Evolutionary conservation across 2,888 invertebrate genomes (phyloP), one percentile per base, ranked within the genome.

Genomic region (Chymomyza fuscimana): DNA sequence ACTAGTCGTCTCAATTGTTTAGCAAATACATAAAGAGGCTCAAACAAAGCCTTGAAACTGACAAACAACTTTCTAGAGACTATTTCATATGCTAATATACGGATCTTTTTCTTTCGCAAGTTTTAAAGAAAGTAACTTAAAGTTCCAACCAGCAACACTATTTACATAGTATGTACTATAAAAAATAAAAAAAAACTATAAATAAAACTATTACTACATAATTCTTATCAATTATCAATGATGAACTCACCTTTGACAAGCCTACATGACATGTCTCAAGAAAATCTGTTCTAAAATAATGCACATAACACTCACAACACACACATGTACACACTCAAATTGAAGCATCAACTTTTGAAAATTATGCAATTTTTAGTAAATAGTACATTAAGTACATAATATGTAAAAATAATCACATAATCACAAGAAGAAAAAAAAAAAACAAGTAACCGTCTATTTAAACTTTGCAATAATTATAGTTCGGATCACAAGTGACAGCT

Each of bases 401-500:
- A 7, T 32, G 5, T 9, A 0, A 32, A 32, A 32, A 32, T 7
- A 32, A 32, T 7, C 32, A 32, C 32, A 32, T 32, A 32, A 7
- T 32, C 32, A 32, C 32, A 32, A 5, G 32, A 32, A 32, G 6
- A 32, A 32, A 32, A 32, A 32, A 32, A 32, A 32, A 32, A 32
- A 32, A 32, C 32, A 32, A 32, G 5, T 32, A 32, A 7, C 7
- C 7, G 32, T 32, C 32, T 32, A 1, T 32, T 7, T 4, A 25
- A 25, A 1, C 0, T 5, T 32, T 9, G 9, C 7, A 32, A 32
- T 32, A 5, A 2, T 19, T 29, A 4, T 5, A 29, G 2, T 40
- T 9, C 12, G 12, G 40, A 2, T 12, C 22, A n/a, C 52, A 65
- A 61, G 69, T 72, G 63, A 61, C 50, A 63, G 58, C 62, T 66